A percentile compares a stretch with the other conserved stretches of the same genome.
These are phyloP conservation scores for Hippopotamyrus pictus DNA, from an alignment of 2,797 vertebrate species.

Conservation along the genomic window DNA sequence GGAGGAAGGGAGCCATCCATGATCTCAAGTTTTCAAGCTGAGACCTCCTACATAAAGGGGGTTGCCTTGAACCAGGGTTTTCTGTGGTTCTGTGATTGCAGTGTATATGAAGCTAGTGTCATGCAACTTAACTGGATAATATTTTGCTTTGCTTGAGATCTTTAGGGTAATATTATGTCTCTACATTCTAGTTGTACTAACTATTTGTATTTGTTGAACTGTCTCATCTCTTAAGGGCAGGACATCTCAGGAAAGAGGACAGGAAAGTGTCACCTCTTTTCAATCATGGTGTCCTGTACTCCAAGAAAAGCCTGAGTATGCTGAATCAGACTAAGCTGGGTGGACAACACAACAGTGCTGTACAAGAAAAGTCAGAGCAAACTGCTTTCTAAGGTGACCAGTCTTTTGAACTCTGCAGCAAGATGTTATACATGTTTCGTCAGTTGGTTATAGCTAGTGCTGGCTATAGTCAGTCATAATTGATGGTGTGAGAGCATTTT, in stretches of 20 bases:
- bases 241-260: not conserved
- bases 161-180: not conserved
- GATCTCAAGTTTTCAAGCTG: conserved; percentile 80
- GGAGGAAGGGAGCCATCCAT: conserved; percentile 25
- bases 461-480: not conserved
- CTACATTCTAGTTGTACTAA: not conserved
- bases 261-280: not conserved
- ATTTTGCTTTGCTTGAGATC: not conserved
- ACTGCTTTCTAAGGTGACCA: not conserved
- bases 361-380: not conserved
- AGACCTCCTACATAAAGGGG: conserved; percentile 55
- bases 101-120: not conserved
- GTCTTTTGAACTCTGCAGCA: not conserved
- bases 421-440: not conserved
- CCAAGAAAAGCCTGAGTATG: not conserved
- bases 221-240: not conserved
- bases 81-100: not conserved
- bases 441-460: not conserved
- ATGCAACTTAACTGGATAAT: not conserved
- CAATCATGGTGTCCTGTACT: not conserved
- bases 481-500: not conserved
- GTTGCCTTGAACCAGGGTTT: not conserved
- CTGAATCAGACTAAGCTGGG: not conserved
- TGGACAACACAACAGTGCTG: not conserved
- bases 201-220: not conserved